Base-by-base conservation (phyloP, 2,888 invertebrate genomes). In the Trypoxylon attenuatum region DNA sequence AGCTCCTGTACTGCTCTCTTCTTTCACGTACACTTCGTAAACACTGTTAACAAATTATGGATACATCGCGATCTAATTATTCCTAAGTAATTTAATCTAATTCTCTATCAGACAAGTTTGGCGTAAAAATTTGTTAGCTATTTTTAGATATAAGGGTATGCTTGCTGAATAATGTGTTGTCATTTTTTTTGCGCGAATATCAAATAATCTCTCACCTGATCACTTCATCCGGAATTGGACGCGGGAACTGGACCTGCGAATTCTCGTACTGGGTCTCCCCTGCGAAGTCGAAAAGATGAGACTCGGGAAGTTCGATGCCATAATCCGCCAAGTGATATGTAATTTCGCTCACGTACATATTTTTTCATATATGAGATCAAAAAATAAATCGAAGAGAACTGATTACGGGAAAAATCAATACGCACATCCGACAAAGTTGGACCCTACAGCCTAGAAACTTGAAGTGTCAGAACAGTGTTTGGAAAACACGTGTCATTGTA, bases 1-100 rank as follows among this genome's bases (percentile, higher is more conserved):
- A 2, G 67, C 46, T 8, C 60, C 75, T 19, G 64, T 51, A 22
- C 47, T n/a, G n/a, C n/a, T 68, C 43, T 83, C 84, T 39, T 84
- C 85, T 59, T 85, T 85, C 47, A 85, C 83, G 59, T 84, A 84
- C 13, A 85, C 84, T 71, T 85, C 85, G 62, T 84, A 85, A 45
- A 85, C n/a, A n/a, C n/a, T 82, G 42, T 85, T 85, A 10, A 5
- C 18, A 41, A 38, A n/a, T 43, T 15, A 27, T 15, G 13, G 50
- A n/a, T 2, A 1, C 33, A 10, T 22, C 43, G 25, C 2, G 15
- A 8, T 41, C 3, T 2, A 10, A 22, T 15, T 23, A 21, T 8
- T 22, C 16, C 8, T 10, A 27, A 18, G 23, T 2, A 18, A 18
- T 19, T 1, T 0, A 10, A 22, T 16, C 10, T 33, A 10, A 27